Base-by-base conservation (phyloP, 2,113 vertebrate species). In the Synchiropus splendidus region DNA sequence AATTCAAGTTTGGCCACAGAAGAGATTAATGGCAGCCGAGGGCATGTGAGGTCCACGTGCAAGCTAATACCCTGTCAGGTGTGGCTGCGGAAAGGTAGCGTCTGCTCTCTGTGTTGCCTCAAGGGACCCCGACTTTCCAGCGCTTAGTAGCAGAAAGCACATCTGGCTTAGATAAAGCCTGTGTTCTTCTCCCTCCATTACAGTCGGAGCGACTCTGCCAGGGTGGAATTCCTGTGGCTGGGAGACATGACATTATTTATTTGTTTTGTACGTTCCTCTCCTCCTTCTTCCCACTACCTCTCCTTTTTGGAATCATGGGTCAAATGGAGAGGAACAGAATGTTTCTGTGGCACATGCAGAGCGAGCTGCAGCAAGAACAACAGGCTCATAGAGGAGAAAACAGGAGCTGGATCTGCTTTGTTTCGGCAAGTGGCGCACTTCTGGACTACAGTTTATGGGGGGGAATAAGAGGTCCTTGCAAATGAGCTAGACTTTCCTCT, bases 181-280 rank as follows among this genome's bases (percentile, higher is more conserved):
- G 77, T 81, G 82, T 86, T 86, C 83, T 87, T 86, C 85, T 78
- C 82, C 75, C 85, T 57, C 79, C 77, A 80, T 78, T 81, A 74
- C 84, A 86, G 84, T 76, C 54, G 77, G 82, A 77, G 79, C 54
- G 46, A 45, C 58, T 41, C 79, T 88, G 88, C 90, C 89, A 89
- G 78, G 83, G 76, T 73, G 84, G 82, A 89, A 92, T 92, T 92
- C 89, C 88, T 92, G 90, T 54, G 88, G 89, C 83, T 79, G 88
- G 85, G 83, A 89, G 84, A 84, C 86, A 83, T 86, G 83, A 79
- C 82, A 82, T 89, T 88, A 87, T 90, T 93, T 86, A 85, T 90
- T 86, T 89, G 87, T 83, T 85, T 71, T 86, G 84, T 86, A 85
- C 83, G 34, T 80, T 82, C 81, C 83, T 79, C 83, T 27, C 67